phyloP scores from a whole-genome alignment of 2,888 invertebrate genomes.

The Cyclophora punctaria region DNA sequence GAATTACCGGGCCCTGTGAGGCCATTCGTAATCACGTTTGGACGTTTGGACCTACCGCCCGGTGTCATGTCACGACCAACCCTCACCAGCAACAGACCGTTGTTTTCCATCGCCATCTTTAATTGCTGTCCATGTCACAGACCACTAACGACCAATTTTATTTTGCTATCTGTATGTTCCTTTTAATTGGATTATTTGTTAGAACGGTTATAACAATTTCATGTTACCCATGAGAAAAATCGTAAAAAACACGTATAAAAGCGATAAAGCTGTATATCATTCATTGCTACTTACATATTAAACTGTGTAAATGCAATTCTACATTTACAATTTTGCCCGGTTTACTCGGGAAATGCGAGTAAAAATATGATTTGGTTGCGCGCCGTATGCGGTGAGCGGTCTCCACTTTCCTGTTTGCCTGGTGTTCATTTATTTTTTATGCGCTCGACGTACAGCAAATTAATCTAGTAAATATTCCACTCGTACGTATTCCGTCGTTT shows the following conservation, averaged over 20 bases:
- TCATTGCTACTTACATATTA: slow-evolving; percentile 12
- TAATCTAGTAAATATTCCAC: background rate
- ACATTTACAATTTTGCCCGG: slow-evolving; percentile 12
- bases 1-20: slow-evolving; percentile 38
- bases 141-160: no score
- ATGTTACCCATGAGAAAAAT: no score
- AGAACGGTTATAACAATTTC: no score
- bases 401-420: slow-evolving; percentile 2
- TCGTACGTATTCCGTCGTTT: slow-evolving; percentile 2
- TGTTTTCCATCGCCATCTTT: no score
- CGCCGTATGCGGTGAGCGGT: slow-evolving; percentile 5
- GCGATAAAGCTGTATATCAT: slow-evolving; percentile 1
- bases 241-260: no score
- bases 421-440: slow-evolving; percentile 3
- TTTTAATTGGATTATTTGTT: no score
- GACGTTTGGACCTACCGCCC: slow-evolving; percentile 23
- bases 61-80: background rate
- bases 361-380: slow-evolving; percentile 17
- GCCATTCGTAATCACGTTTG: slow-evolving; percentile 34
- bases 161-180: no score
- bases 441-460: background rate
- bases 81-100: background rate
- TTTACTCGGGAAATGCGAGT: slow-evolving; percentile 3
- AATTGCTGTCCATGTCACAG: no score
- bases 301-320: slow-evolving; percentile 11